phyloP scores from a whole-genome alignment of 2,113 vertebrate genomes.

The Labeo catla region DNA sequence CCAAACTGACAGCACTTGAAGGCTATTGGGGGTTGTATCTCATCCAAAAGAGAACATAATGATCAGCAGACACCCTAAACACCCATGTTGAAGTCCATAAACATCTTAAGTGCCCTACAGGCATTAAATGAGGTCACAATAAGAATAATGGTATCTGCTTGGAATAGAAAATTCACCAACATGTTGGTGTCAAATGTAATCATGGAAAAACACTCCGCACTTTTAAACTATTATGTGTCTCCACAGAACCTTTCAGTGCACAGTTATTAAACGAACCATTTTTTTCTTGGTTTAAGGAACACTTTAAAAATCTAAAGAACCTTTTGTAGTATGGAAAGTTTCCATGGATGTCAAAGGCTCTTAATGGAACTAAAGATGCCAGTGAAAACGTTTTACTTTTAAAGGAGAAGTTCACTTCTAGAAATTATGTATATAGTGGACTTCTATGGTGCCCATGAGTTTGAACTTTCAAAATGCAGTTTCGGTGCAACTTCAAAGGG shows the following conservation, averaged over 20 bases:
- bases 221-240: no score
- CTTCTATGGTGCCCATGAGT: no score
- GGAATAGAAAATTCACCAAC: neutral
- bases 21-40: slow-evolving; percentile 60
- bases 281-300: no score
- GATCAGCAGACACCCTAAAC: slow-evolving; percentile 34
- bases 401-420: no score
- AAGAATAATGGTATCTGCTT: neutral
- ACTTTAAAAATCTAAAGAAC: neutral
- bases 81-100: slow-evolving; percentile 13
- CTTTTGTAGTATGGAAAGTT: neutral
- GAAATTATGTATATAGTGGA: no score
- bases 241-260: neutral
- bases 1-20: slow-evolving; percentile 63
- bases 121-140: neutral
- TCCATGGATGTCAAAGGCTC: neutral
- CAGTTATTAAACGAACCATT: neutral
- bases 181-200: neutral
- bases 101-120: neutral
- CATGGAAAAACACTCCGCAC: neutral
- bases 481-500: no score
- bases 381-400: no score
- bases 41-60: slow-evolving; percentile 62
- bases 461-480: no score
- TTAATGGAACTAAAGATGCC: neutral